Percentiles rank a stretch among this genome's conserved stretches.
These are phyloP conservation scores for Jacana jacana DNA, from an alignment of 2,113 vertebrate species.

Conservation along the genomic window DNA sequence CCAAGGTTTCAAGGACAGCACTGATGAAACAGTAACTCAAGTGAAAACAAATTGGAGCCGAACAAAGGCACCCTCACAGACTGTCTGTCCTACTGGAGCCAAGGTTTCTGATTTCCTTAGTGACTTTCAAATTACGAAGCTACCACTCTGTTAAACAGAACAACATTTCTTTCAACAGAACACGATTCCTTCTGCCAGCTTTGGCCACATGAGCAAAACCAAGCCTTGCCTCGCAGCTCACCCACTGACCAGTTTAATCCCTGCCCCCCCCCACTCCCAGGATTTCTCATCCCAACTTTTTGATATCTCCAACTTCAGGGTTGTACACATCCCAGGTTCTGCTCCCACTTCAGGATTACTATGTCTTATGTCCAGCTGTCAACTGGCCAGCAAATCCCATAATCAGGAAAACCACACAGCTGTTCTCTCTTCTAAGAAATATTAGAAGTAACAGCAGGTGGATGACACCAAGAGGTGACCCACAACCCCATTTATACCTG, in stretches of 20 bases:
- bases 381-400: background rate
- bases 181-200: background rate
- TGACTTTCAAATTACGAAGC: background rate
- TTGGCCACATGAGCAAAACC: background rate
- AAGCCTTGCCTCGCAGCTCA: background rate
- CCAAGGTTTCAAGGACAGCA: slow-evolving; percentile 55
- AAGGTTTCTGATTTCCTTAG: slow-evolving; percentile 34
- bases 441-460: background rate
- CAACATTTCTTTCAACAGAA: slow-evolving; percentile 12
- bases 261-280: too few relatives aligned
- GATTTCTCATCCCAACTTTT: background rate
- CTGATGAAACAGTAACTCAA: slow-evolving; percentile 57
- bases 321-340: background rate
- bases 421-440: background rate
- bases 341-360: background rate
- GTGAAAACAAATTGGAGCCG: slow-evolving; percentile 60
- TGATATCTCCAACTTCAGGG: background rate
- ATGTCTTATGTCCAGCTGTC: background rate
- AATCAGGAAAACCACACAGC: background rate
- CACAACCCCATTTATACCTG: background rate
- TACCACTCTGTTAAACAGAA: slow-evolving; percentile 31
- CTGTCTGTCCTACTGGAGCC: slow-evolving; percentile 21
- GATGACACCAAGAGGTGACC: background rate
- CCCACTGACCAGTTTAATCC: background rate
- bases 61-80: slow-evolving; percentile 16